phyloP scores from a whole-genome alignment of 53 echinoderm and acorn worm species.

The Henricia sp. region DNA sequence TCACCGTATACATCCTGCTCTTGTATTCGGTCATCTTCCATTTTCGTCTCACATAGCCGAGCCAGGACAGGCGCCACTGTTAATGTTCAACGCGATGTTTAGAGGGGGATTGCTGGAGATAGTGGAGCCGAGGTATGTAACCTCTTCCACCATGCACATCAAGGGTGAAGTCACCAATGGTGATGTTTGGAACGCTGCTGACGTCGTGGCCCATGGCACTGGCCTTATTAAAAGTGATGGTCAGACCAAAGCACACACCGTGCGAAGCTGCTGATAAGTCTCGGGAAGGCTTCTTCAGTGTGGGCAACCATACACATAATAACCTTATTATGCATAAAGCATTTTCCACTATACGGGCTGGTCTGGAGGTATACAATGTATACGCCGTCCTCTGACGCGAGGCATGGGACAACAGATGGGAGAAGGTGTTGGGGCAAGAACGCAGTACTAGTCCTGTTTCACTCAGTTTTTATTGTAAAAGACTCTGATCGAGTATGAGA shows the following conservation, averaged over 20 bases:
- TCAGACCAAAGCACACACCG: slow-evolving; percentile 64
- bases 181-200: not conserved
- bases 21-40: not conserved
- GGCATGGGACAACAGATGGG: slow-evolving; percentile 29
- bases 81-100: not conserved
- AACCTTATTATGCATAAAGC: too few relatives aligned
- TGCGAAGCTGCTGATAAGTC: slow-evolving; percentile 54
- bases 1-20: not conserved
- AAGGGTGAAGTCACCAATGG: not conserved
- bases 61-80: not conserved
- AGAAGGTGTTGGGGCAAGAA: too few relatives aligned
- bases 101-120: not conserved
- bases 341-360: too few relatives aligned
- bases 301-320: too few relatives aligned
- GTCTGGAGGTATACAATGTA: too few relatives aligned
- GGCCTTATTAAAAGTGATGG: slow-evolving; percentile 74
- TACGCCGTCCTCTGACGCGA: too few relatives aligned
- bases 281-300: too few relatives aligned
- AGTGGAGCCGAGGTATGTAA: slow-evolving; percentile 10
- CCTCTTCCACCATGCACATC: not conserved
- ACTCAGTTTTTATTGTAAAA: slow-evolving; percentile 20
- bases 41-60: not conserved
- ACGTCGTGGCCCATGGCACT: slow-evolving; percentile 15
- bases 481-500: not conserved
- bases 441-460: slow-evolving; percentile 59